Percentiles rank a stretch among this genome's conserved stretches.
Conservation (phyloP, 2,113 vertebrate genomes). For the Helogale parvula region DNA sequence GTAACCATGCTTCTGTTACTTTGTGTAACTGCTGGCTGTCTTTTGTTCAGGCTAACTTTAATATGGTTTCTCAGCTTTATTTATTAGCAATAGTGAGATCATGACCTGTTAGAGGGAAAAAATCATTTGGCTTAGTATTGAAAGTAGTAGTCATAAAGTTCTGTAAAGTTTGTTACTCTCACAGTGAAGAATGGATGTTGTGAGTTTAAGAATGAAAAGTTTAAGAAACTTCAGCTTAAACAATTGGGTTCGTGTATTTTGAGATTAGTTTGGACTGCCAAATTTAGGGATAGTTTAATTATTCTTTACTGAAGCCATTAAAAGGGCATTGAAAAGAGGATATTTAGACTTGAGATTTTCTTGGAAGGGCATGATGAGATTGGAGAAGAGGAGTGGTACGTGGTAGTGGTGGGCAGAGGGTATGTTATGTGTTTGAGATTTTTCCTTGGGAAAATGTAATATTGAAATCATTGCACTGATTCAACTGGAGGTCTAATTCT, state of each 20-base stretch:
- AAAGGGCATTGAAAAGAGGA: not conserved
- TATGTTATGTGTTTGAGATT: not conserved
- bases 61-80: slow-evolving; percentile 14
- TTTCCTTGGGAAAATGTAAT: not conserved
- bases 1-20: not conserved
- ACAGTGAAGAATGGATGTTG: not conserved
- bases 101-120: not conserved
- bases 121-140: not conserved
- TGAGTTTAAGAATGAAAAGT: slow-evolving; percentile 6
- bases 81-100: not conserved
- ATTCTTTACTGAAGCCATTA: not conserved
- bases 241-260: slow-evolving; percentile 32
- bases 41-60: slow-evolving; percentile 21
- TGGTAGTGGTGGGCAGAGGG: not conserved
- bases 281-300: not conserved
- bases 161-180: not conserved
- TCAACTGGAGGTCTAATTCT: not conserved
- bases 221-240: slow-evolving; percentile 30
- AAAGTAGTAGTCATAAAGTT: slow-evolving; percentile 25
- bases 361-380: not conserved
- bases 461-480: not conserved
- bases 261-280: slow-evolving; percentile 11
- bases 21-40: not conserved
- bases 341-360: slow-evolving; percentile 11
- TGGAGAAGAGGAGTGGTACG: not conserved